Conservation (phyloP, 2,888 invertebrate genomes). For the Phyllotreta cruciferae region DNA sequence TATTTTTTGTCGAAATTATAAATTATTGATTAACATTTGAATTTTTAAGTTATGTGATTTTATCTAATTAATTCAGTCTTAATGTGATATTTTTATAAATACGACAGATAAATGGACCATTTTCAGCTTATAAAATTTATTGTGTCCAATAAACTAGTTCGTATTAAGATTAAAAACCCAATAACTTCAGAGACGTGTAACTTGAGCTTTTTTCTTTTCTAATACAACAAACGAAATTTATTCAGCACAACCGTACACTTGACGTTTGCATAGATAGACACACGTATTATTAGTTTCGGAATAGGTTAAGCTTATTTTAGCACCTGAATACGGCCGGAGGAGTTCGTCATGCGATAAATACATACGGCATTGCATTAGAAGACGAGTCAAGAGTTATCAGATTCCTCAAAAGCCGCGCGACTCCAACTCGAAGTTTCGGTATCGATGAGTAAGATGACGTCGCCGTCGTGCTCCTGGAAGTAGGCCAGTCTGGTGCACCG, state of each 20-base stretch:
- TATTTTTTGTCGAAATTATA: not conserved
- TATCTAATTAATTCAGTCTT: slow-evolving; percentile 8
- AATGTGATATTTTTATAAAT: slow-evolving; percentile 10
- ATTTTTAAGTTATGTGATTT: not conserved
- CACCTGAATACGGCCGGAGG: slow-evolving; percentile 49
- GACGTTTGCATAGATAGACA: not conserved
- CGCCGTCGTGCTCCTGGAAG: slow-evolving; percentile 23
- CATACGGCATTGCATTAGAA: too few species aligned
- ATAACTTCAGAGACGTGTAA: not conserved
- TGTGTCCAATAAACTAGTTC: too few species aligned
- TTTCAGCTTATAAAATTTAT: not conserved
- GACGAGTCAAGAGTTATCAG: slow-evolving; percentile 12
- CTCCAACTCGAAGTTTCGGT: slow-evolving; percentile 11
- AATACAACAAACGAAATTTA: not conserved
- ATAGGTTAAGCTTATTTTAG: slow-evolving; percentile 59
- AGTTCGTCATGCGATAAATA: slow-evolving; percentile 15
- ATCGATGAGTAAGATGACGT: slow-evolving; percentile 18
- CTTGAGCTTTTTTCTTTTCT: not conserved
- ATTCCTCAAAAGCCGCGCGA: slow-evolving; percentile 12
- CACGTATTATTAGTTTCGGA: slow-evolving; percentile 47
- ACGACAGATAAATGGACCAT: slow-evolving; percentile 5
- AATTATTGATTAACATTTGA: not conserved
- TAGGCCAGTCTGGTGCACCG: slow-evolving; percentile 21
- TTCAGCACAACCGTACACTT: not conserved
- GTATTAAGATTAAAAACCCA: not conserved